Conservation (phyloP, 2,888 invertebrate species). For the Scaptomyza caliginosa region DNA sequence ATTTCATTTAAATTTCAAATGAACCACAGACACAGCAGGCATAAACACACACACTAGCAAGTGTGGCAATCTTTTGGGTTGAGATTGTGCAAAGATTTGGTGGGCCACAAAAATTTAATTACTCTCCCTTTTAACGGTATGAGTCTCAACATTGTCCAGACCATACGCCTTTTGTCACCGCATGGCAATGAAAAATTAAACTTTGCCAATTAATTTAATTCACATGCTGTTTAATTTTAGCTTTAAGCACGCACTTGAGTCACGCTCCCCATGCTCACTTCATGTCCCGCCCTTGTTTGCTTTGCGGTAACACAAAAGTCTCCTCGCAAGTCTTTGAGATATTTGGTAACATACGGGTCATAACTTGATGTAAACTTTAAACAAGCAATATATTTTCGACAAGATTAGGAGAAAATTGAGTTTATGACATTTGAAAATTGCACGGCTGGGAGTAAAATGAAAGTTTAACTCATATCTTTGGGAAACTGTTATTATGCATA, state of each 20-base stretch:
- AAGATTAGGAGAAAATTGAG: conserved; percentile 36
- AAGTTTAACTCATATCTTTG: not conserved
- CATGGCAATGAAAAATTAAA: conserved; percentile 58
- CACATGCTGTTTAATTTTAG: conserved; percentile 51
- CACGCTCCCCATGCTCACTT: not conserved
- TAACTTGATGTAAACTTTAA: conserved; percentile 3
- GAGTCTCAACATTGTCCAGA: conserved; percentile 19
- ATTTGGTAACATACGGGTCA: conserved; percentile 5
- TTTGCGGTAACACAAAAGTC: conserved; percentile 1
- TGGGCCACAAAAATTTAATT: conserved; percentile 55
- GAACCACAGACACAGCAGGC: conserved; percentile 32
- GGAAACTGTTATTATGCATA: conserved; percentile 23
- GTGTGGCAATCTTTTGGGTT: conserved; percentile 45
- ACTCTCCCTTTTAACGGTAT: conserved; percentile 44
- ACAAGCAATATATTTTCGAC: not conserved
- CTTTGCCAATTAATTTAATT: conserved; percentile 76
- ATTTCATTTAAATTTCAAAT: conserved; percentile 66
- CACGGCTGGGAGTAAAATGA: conserved; percentile 9
- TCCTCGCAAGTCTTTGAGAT: conserved; percentile 3
- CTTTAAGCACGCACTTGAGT: conserved; percentile 23
- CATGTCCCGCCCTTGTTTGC: conserved; percentile 32
- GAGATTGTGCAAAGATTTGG: conserved; percentile 56
- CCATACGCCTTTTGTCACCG: conserved; percentile 10
- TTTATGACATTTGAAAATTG: conserved; percentile 31
- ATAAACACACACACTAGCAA: not conserved